Base-by-base conservation (phyloP, 2,888 invertebrate genomes). In the Camptogramma bilineatum region DNA sequence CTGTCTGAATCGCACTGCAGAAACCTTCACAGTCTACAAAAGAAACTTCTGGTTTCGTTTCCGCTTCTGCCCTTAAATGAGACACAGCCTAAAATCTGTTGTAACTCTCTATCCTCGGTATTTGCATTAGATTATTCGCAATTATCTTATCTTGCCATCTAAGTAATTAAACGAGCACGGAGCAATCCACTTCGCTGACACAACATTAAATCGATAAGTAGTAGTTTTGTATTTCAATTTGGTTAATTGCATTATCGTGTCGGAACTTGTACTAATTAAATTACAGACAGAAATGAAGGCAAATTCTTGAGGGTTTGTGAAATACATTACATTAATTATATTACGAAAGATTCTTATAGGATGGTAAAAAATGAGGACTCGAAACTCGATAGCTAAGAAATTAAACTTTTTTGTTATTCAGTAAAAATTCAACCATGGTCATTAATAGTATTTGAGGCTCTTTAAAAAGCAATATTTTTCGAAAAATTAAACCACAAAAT, bases 121-220 rank as follows among this genome's bases (percentile, higher is more conserved):
- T 54, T 53, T 61, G 52, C 54, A 47, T 62, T 58, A 46, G 39
- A 64, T 62, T 21, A 34, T 42, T 46, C 18, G 54, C 56, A 57
- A 64, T 65, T 50, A 50, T 52, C 51, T 58, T 59, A 66, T 62
- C 66, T 58, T 4, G 31, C 42, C 9, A 54, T 58, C 58, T 51
- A 18, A 44, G 39, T 57, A 62, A 58, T 65, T 65, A 65, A 55
- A 19, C 34, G 54, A 62, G 62, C 58, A 62, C 24, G 54, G 31
- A 53, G 51, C 48, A 50, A 51, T 17, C 56, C 24, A 57, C 57
- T 58, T 19, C 17, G 16, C 34, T 39, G 52, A 28, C 53, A 47
- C 51, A 44, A 54, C 59, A 51, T 53, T 21, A 57, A 52, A 57
- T 57, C 39, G 39, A 52, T 57, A 47, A 51, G 19, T 46, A 56